Evolutionary conservation across 1,140 invertebrate genomes (phyloP), one percentile per base, ranked within the genome.

Genomic region (Sycobia sp.): DNA sequence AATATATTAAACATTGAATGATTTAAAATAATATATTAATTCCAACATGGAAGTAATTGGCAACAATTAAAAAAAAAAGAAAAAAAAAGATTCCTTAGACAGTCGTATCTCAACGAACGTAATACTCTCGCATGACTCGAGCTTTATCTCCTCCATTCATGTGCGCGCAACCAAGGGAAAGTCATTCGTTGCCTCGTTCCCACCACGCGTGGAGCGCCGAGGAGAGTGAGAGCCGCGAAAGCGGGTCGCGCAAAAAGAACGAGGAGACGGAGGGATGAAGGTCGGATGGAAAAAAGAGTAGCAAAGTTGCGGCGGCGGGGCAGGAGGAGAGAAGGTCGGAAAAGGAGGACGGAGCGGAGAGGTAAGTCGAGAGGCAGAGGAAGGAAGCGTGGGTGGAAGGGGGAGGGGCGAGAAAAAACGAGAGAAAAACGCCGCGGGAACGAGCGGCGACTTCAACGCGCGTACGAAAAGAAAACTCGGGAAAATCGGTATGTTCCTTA

Each of bases 131-230:
- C 5, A 32, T 32, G 29, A 11, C 38, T 20, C 68, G 27, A 43
- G 58, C 44, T 43, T 53, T 51, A 53, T 61, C 38, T 44, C 38
- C 18, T 11, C 29, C 59, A 54, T 62, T 62, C 49, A 53, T 62
- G 13, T 13, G 8, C 20, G 29, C 0, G 11, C 29, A 27, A 38
- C 18, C 20, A 43, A 60, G 58, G 29, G 51, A 60, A 53, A 74
- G 66, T 70, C 65, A 71, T 58, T 51, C 67, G 68, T 59, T 57
- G 61, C 60, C 57, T 67, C n/a, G n/a, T n/a, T 63, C 56, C 65
- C 41, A 38, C 27, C 58, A 11, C 4, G 29, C 4, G 11, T 32
- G 29, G 29, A 32, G 4, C 29, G 29, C 29, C 29, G 29, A 32
- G 29, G 11, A 4, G 29, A n/a, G n/a, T n/a, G n/a, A n/a, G n/a